Evolutionary conservation across 2,797 vertebrate genomes (phyloP), one percentile per base, ranked within the genome.

Genomic region (Buceros bicornis): DNA sequence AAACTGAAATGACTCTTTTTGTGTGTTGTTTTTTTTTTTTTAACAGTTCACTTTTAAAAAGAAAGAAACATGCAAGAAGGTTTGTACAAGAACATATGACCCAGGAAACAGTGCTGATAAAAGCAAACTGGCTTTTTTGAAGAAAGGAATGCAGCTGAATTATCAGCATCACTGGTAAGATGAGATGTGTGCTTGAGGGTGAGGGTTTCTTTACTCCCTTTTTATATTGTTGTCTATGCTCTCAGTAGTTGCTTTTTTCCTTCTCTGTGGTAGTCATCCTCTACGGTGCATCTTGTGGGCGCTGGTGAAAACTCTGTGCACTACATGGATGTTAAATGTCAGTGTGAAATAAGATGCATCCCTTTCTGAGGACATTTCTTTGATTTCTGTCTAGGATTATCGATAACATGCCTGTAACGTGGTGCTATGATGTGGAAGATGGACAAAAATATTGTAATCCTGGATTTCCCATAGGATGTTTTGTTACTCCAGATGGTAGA

Each of bases 331-430:
- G 64, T 81, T 76, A 92, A 90, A 85, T 89, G n/a, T 72, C 56
- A 43, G 2, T 65, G 45, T 90, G 45, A 47, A 82, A 40, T 82
- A 61, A 83, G 31, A 24, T 67, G 24, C 31, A 53, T 69, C 84
- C 45, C 28, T 80, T 95, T 50, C 87, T 95, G 77, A 97, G 74
- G 31, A 82, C 1, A 0, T 90, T 94, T 90, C 70, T 91, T 76
- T 87, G 83, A 69, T 95, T 76, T 77, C 67, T 89, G 33, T 76
- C 79, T 92, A 99, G 99, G 99, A 99, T 99, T 89, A 97, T 99
- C 61, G 99, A 99, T 98, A 99, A 99, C 97, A 99, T 99, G 99
- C 99, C 99, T 5, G 99, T 99, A 83, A 99, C 98, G 0, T 99
- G 99, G 99, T 99, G 99, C 97, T 99, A 98, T 90, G 97, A 98